Percentiles rank a stretch among this genome's conserved stretches.
These are phyloP conservation scores for Gymnoscelis rufifasciata DNA, from an alignment of 2,888 invertebrate species.

Conservation along the genomic window DNA sequence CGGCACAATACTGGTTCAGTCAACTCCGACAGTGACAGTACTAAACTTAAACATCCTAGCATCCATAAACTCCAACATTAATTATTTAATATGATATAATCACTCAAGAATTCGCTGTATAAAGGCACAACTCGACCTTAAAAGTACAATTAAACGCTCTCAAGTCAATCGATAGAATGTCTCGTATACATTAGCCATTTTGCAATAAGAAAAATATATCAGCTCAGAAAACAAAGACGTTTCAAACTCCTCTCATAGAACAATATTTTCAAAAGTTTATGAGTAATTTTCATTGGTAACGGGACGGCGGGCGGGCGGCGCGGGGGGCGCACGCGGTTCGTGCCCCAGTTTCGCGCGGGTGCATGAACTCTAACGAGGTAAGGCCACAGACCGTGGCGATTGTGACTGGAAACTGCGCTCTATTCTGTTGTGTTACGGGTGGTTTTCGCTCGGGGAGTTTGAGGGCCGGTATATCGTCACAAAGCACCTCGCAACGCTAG, in stretches of 20 bases:
- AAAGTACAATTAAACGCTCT: slow-evolving; percentile 38
- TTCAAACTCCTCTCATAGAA: slow-evolving; percentile 31
- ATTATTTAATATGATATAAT: slow-evolving; percentile 31
- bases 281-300: slow-evolving; percentile 69
- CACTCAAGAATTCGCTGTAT: slow-evolving; percentile 33
- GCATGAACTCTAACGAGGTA: slow-evolving; percentile 79
- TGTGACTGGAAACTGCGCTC: slow-evolving; percentile 51
- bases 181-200: slow-evolving; percentile 19
- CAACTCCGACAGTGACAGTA: slow-evolving; percentile 42
- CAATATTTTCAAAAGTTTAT: slow-evolving; percentile 46
- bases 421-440: slow-evolving; percentile 42
- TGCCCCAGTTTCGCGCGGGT: slow-evolving; percentile 78
- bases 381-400: slow-evolving; percentile 74
- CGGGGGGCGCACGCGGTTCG: slow-evolving; percentile 65
- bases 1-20: slow-evolving; percentile 65
- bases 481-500: slow-evolving; percentile 67
- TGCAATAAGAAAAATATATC: slow-evolving; percentile 27
- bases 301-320: slow-evolving; percentile 47
- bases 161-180: slow-evolving; percentile 31
- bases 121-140: slow-evolving; percentile 38
- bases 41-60: slow-evolving; percentile 34
- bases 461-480: slow-evolving; percentile 63
- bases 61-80: no score
- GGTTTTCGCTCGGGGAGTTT: slow-evolving; percentile 36
- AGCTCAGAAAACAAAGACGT: slow-evolving; percentile 29